Base-by-base conservation (phyloP, 2,888 invertebrate species). In the Troides aeacus region DNA sequence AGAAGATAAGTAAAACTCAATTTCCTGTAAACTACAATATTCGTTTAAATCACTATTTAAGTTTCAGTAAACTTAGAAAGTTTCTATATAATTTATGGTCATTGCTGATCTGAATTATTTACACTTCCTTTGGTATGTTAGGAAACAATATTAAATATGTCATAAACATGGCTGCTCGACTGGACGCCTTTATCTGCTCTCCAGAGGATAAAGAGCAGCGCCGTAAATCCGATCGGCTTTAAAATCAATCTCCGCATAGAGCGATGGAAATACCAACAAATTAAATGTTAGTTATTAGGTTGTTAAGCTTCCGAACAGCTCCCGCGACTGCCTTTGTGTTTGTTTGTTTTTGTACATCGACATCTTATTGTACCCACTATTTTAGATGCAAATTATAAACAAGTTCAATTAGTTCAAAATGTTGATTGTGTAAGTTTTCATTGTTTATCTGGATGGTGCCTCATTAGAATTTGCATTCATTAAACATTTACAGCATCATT, bases 171-270 rank as follows among this genome's bases (percentile, higher is more conserved):
- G 59, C 17, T 62, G 23, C 61, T 39, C 36, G 24, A 21, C 42
- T 65, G 72, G 73, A 75, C 74, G 72, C 77, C 77, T 79, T 81
- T 79, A 79, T 81, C 72, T 75, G 74, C 66, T 74, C 79, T 74
- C 74, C 50, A 73, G 75, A 72, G 76, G 65, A 72, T 68, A 72
- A 30, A 39, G 30, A 70, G 67, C 56, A 69, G 64, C 71, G 75
- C 72, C 75, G 75, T 84, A 82, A 84, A 82, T 83, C 73, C 69
- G 66, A 70, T 73, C 73, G 75, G 75, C 76, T 76, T 75, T 82
- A 80, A 82, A 84, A 84, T 84, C 84, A 84, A 84, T 85, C 84
- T 77, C 73, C 62, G 77, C 73, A 68, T 74, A 71, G 76, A 71
- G 53, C 70, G 72, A 73, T 72, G 68, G 74, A 73, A 77, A 77